Evolutionary conservation across 1,140 invertebrate species (phyloP), one percentile per base, ranked within the genome.

Genomic region (Leptopilina boulardi): DNA sequence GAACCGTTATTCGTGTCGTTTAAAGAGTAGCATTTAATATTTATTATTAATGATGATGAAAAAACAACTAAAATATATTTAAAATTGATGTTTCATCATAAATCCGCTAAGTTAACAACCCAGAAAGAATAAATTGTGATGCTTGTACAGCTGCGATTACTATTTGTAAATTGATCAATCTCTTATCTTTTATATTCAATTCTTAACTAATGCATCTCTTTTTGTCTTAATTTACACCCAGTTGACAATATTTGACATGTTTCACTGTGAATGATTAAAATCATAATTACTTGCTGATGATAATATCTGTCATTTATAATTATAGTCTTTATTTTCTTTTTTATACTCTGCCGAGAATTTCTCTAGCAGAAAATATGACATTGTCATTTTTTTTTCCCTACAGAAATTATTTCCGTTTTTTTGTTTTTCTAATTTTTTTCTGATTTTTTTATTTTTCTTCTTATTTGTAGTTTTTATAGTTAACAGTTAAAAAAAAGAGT

Each of bases 21-120:
- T 59, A 4, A 26, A 26, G 23, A 15, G 42, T 44, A 44, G 42
- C 42, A 44, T 44, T 44, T 59, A 59, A 13, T 59, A 23, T 59
- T 23, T 13, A 59, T 59, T 8, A 13, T 9, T 26, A n/a, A 13
- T 23, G 9, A 44, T 59, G 8, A 26, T 11, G 21, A 30, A 59
- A 23, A 59, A 10, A 5, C 13, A 26, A 13, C 11, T 13, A 13
- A 59, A 13, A 15, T 15, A 13, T 23, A n/a, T n/a, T 18, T 54
- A 18, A 9, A 18, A 18, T 54, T 18, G 18, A 18, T 18, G 51
- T 9, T 26, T 0, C 19, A 26, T 59, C 21, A n/a, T n/a, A 23
- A 59, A 13, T 1, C 21, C 21, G 56, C 56, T 59, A 59, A 59
- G 23, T 59, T 59, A 59, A 59, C 21, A 59, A 30, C 56, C 56